Evolutionary conservation across 35 echinoderm and acorn worm species (phyloP).

Genomic region (Diadema setosum): DNA sequence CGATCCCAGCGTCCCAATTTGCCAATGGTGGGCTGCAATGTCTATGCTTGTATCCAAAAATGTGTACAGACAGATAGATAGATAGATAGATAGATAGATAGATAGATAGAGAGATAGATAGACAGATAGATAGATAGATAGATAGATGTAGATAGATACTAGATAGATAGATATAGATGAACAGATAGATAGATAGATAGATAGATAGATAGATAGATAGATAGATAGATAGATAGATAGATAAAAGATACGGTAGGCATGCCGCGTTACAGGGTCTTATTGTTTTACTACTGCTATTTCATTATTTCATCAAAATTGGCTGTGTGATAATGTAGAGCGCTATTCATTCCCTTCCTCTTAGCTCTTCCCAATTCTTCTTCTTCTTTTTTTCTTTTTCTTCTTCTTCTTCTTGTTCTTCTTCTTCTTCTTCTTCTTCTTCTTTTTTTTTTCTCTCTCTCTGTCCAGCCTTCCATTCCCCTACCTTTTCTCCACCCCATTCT

Average conservation of each 20-base stretch:
- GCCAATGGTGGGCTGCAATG: too few species aligned
- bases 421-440: neutral
- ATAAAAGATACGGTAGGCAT: neutral
- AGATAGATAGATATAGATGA: neutral
- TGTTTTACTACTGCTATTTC: too few species aligned
- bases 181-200: neutral
- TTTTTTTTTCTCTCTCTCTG: neutral
- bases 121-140: neutral
- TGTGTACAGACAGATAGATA: neutral
- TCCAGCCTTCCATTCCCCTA: neutral
- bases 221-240: neutral
- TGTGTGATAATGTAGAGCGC: too few species aligned
- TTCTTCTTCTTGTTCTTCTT: neutral
- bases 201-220: neutral
- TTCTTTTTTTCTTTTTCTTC: neutral
- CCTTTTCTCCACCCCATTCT: neutral
- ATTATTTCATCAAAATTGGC: too few species aligned
- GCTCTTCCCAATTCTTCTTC: too few species aligned
- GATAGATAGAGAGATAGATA: neutral
- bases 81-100: neutral
- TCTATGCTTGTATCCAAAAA: too few species aligned
- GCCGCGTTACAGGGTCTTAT: too few species aligned
- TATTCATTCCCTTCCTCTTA: too few species aligned
- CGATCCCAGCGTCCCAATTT: too few species aligned
- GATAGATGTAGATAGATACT: neutral